Conservation (phyloP, 2,113 vertebrate genomes). For the Potamarius usumacintae region DNA sequence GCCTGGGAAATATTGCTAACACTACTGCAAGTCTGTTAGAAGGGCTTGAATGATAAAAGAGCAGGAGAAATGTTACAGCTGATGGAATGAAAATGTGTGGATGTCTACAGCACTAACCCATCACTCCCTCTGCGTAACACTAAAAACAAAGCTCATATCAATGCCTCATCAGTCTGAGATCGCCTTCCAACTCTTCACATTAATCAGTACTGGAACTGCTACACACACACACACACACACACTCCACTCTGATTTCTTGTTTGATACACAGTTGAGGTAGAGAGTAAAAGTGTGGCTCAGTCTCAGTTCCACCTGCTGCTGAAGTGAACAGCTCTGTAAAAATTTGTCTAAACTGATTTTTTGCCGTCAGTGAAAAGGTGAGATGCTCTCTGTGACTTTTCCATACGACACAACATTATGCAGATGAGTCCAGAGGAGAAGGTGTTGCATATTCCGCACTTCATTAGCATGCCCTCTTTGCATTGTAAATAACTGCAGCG, state of each 20-base stretch:
- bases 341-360: not conserved
- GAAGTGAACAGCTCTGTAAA: not conserved
- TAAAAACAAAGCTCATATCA: not conserved
- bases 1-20: too few species aligned
- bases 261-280: not conserved
- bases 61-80: too few species aligned
- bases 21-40: too few species aligned
- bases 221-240: slow-evolving; percentile 4
- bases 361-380: not conserved
- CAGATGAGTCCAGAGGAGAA: slow-evolving; percentile 14
- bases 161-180: slow-evolving; percentile 2
- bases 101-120: not conserved
- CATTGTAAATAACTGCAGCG: slow-evolving; percentile 29
- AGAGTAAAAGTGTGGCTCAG: not conserved
- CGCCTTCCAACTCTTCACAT: slow-evolving; percentile 9
- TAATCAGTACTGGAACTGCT: slow-evolving; percentile 8
- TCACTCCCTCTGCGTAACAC: not conserved
- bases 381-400: slow-evolving; percentile 21
- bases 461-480: slow-evolving; percentile 21
- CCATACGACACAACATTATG: slow-evolving; percentile 17
- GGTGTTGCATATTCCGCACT: slow-evolving; percentile 23
- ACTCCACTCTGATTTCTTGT: not conserved
- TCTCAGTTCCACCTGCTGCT: not conserved
- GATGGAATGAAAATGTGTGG: not conserved
- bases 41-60: too few species aligned